Evolutionary conservation across 1,140 invertebrate species (phyloP).

Genomic region (Drosophila carrolli): DNA sequence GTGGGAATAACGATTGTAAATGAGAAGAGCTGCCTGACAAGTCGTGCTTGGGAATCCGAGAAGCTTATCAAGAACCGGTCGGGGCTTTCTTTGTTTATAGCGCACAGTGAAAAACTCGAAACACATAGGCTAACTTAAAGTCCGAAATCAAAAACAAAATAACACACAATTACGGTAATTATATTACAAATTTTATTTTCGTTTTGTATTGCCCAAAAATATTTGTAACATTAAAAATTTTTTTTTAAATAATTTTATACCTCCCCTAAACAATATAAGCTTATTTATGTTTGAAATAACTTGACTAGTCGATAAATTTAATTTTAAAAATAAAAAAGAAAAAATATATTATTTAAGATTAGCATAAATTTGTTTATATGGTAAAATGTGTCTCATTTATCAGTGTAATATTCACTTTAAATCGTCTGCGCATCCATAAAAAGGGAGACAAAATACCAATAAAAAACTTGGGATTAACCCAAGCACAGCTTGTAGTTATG

Average conservation of each 20-base stretch:
- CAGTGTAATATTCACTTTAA: background rate
- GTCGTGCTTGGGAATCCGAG: slow-evolving; percentile 2
- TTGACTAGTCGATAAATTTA: too few species aligned
- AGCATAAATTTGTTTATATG: background rate
- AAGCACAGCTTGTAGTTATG: background rate
- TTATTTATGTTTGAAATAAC: too few species aligned
- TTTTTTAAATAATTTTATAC: too few species aligned
- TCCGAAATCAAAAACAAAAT: background rate
- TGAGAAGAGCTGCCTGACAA: slow-evolving; percentile 41
- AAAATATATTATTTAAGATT: too few species aligned
- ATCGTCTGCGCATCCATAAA: background rate
- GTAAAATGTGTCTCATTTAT: background rate
- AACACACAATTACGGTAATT: too few species aligned
- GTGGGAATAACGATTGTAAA: slow-evolving; percentile 17
- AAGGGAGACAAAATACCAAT: background rate
- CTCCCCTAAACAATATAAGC: too few species aligned
- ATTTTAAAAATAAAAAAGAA: too few species aligned
- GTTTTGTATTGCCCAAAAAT: too few species aligned
- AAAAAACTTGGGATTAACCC: slow-evolving; percentile 12
- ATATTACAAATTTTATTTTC: too few species aligned
- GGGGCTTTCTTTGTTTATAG: slow-evolving; percentile 27
- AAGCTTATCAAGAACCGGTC: slow-evolving; percentile 73
- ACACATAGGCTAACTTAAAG: background rate
- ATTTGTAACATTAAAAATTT: too few species aligned
- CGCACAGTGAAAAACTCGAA: slow-evolving; percentile 3